These are phyloP conservation scores for Epiblema foenella DNA, from an alignment of 2,888 invertebrate species.

Conservation along the genomic window DNA sequence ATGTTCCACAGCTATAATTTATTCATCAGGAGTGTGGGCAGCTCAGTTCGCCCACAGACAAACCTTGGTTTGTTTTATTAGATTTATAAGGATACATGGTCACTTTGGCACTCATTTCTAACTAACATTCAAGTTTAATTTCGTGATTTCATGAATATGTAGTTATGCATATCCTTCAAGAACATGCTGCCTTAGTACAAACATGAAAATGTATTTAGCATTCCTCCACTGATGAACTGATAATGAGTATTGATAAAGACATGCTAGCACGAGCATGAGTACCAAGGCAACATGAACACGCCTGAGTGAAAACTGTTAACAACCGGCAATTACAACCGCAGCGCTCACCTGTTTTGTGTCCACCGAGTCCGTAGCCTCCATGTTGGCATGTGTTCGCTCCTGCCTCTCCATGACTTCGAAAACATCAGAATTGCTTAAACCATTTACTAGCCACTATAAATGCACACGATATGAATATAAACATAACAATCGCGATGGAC, in stretches of 20 bases:
- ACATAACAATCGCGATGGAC: slow-evolving; percentile 81
- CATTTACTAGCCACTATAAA: slow-evolving; percentile 69
- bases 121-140: slow-evolving; percentile 32
- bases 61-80: slow-evolving; percentile 71
- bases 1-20: slow-evolving; percentile 79
- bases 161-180: slow-evolving; percentile 8
- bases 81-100: slow-evolving; percentile 61
- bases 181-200: slow-evolving; percentile 18
- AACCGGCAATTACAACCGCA: slow-evolving; percentile 74
- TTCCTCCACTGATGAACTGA: slow-evolving; percentile 33
- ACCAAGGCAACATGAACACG: slow-evolving; percentile 58
- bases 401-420: slow-evolving; percentile 79
- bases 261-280: slow-evolving; percentile 49
- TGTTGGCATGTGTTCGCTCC: slow-evolving; percentile 84
- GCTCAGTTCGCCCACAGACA: slow-evolving; percentile 76
- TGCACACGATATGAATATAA: slow-evolving; percentile 72
- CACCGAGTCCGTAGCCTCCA: slow-evolving; percentile 86
- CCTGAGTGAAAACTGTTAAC: slow-evolving; percentile 66
- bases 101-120: slow-evolving; percentile 48
- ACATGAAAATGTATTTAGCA: slow-evolving; percentile 28
- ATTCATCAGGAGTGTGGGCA: slow-evolving; percentile 79
- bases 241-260: slow-evolving; percentile 35
- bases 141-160: slow-evolving; percentile 15
- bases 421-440: slow-evolving; percentile 81
- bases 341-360: slow-evolving; percentile 87